These are phyloP conservation scores for Cyanocitta stelleri DNA, from an alignment of 2,113 vertebrate genomes.

Conservation along the genomic window DNA sequence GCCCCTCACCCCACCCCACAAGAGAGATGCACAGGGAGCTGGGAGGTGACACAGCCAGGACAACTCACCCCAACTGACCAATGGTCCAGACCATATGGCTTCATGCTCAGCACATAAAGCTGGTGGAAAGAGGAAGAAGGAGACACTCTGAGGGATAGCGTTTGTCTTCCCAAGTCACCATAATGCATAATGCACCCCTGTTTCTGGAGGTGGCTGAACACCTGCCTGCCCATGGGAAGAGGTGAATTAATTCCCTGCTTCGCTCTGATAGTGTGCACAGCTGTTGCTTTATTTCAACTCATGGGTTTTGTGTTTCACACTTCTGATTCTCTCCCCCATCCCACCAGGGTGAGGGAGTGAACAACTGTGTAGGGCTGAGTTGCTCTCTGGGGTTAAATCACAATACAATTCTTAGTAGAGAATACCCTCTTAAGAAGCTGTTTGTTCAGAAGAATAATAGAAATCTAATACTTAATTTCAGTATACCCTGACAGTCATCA, in stretches of 20 bases:
- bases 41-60: background rate
- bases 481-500: background rate
- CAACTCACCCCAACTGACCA: background rate
- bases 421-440: background rate
- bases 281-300: background rate
- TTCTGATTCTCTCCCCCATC: background rate
- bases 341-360: rapidly evolving
- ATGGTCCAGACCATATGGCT: rapidly evolving
- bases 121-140: background rate
- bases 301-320: background rate
- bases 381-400: background rate
- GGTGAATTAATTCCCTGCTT: background rate
- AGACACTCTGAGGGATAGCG: rapidly evolving
- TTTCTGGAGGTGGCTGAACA: background rate
- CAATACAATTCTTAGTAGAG: background rate
- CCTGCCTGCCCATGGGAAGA: background rate
- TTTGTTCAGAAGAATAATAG: background rate
- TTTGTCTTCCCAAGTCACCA: background rate
- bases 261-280: rapidly evolving
- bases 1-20: no score
- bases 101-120: background rate
- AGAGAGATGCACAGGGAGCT: background rate
- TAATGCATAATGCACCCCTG: rapidly evolving
- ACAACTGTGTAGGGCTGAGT: background rate
- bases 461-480: background rate